Percentiles rank a stretch among this genome's conserved stretches.
These are phyloP conservation scores for Lathamus discolor DNA, from an alignment of 2,113 vertebrate genomes.

Conservation along the genomic window DNA sequence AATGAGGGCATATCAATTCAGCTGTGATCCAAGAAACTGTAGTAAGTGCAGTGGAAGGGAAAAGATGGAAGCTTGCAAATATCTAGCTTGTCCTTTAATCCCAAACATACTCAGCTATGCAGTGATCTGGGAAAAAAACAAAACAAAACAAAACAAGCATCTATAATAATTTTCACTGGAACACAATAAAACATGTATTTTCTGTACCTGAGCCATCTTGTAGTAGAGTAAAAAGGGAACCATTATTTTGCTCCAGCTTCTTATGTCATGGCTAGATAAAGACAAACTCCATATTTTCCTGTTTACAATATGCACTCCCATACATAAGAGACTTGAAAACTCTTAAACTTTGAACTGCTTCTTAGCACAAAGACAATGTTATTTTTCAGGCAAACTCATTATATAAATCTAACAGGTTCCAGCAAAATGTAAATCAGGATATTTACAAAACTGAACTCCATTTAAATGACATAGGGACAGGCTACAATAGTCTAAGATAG, in stretches of 20 bases:
- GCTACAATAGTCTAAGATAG: neutral
- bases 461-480: neutral
- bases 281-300: neutral
- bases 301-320: neutral
- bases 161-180: neutral
- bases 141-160: neutral
- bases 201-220: neutral
- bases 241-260: neutral
- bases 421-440: neutral
- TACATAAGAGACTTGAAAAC: neutral
- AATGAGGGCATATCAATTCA: neutral
- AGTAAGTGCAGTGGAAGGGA: neutral
- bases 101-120: neutral
- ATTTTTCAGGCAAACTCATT: neutral
- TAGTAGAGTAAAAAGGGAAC: neutral
- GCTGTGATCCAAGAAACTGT: neutral
- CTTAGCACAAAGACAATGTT: neutral
- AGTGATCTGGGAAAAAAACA: rapidly evolving
- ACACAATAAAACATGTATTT: neutral
- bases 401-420: neutral
- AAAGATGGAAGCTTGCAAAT: neutral
- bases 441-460: neutral
- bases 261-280: neutral
- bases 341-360: neutral
- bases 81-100: neutral